Base-by-base conservation (phyloP, 2,888 invertebrate genomes). In the Elysia crispata region DNA sequence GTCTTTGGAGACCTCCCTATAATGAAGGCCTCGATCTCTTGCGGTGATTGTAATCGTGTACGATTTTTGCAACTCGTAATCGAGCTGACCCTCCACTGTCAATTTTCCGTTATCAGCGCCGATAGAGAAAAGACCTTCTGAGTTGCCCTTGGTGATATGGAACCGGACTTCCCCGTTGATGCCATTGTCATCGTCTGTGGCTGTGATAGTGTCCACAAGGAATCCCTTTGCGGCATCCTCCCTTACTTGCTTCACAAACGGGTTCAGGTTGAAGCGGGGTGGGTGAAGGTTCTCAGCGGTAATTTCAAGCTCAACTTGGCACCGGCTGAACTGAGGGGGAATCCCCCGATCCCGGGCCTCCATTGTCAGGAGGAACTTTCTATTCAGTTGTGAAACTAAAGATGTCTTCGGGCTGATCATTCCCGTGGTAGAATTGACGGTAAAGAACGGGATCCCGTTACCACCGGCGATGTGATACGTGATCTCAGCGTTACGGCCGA, bases 81-180 rank as follows among this genome's bases (percentile, higher is more conserved):
- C 98, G 41, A 98, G 93, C 0, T 95, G 94, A 85, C 96, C 94
- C 69, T 95, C 93, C 83, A 97, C 96, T 50, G 95, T 95, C 0
- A 98, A 95, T 0, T 95, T 95, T 0, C 98, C 98, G 0, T 95
- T 94, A 25, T 94, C 93, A 0, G 95, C 92, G 90, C 97, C 95
- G 13, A 98, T 95, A 72, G 94, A 93, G 91, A 98, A 98, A 86
- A 96, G 95, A 86, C 95, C 94, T 1, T 95, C 94, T 83, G 95
- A 95, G 90, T 97, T 97, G 23, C 97, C 97, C 15, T 77, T 82
- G 1, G 85, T 81, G 25, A 89, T 88, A 33, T 76, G 80, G 91
- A 97, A 98, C 15, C 95, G 93, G 0, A 98, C 94, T 93, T 97
- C 95, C 6, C 98, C 98, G 91, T 98, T 98, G 0, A 97, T 96